phyloP scores from a whole-genome alignment of 2,888 invertebrate species.

The Lymantria monacha region DNA sequence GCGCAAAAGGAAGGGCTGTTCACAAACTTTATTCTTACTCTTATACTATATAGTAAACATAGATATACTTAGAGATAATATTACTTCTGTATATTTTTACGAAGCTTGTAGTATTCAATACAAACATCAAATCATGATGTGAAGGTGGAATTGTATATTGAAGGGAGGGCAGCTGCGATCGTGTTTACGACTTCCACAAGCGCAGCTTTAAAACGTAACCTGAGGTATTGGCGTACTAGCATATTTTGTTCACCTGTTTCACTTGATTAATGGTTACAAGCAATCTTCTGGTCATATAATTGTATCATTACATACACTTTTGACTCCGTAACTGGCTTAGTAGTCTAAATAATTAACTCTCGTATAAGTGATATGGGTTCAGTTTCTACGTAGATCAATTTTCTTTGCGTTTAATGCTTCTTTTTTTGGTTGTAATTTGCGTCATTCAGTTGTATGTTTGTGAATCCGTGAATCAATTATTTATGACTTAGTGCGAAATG shows the following conservation, averaged over 20 bases:
- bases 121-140: constrained; percentile 59
- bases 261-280: constrained; percentile 66
- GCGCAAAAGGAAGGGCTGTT: no score
- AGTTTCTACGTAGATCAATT: no score
- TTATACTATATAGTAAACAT: constrained; percentile 12
- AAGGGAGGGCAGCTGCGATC: constrained; percentile 59
- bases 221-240: constrained; percentile 45
- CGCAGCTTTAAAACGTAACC: constrained; percentile 60
- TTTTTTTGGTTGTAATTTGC: no score
- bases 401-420: no score
- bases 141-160: constrained; percentile 37
- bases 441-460: no score
- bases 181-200: constrained; percentile 70
- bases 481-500: no score
- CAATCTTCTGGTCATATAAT: constrained; percentile 64
- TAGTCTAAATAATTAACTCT: no score
- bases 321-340: no score
- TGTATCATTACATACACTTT: constrained; percentile 48
- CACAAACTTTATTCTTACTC: no score
- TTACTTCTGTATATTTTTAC: constrained; percentile 34
- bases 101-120: constrained; percentile 43
- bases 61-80: constrained; percentile 2
- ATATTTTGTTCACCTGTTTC: constrained; percentile 66
- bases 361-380: no score
- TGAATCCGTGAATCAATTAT: no score